These are phyloP conservation scores for Phenacoccus solenopsis DNA, from an alignment of 1,140 invertebrate genomes.

Conservation along the genomic window DNA sequence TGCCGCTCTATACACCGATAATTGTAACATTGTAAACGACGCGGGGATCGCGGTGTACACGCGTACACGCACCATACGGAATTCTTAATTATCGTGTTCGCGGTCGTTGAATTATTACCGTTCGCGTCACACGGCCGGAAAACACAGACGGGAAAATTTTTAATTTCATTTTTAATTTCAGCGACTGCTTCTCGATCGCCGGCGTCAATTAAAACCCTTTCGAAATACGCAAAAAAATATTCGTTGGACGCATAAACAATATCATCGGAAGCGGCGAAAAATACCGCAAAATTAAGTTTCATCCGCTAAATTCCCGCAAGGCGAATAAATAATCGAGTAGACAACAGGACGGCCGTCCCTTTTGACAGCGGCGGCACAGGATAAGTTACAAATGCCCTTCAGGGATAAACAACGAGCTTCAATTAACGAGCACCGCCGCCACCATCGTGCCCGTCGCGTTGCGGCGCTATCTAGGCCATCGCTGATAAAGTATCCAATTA, in stretches of 20 bases:
- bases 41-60: neutral
- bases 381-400: constrained; percentile 12
- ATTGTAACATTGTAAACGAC: neutral
- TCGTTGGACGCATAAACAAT: constrained; percentile 7
- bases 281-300: constrained; percentile 14
- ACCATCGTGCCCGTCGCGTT: too few relatives aligned
- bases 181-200: too few relatives aligned
- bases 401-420: constrained; percentile 13
- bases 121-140: neutral
- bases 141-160: too few relatives aligned
- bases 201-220: too few relatives aligned
- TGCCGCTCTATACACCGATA: neutral
- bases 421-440: constrained; percentile 7
- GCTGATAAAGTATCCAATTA: constrained; percentile 16
- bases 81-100: neutral
- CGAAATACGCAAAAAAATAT: neutral
- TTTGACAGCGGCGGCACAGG: constrained; percentile 9
- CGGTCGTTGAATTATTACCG: neutral
- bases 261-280: constrained; percentile 11
- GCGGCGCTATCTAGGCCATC: constrained; percentile 12
- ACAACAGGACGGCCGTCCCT: constrained; percentile 7
- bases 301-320: constrained; percentile 10
- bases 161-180: too few relatives aligned
- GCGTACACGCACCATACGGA: neutral
- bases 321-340: constrained; percentile 6